These are phyloP conservation scores for Ericerus pela DNA, from an alignment of 1,140 invertebrate genomes.

Conservation along the genomic window DNA sequence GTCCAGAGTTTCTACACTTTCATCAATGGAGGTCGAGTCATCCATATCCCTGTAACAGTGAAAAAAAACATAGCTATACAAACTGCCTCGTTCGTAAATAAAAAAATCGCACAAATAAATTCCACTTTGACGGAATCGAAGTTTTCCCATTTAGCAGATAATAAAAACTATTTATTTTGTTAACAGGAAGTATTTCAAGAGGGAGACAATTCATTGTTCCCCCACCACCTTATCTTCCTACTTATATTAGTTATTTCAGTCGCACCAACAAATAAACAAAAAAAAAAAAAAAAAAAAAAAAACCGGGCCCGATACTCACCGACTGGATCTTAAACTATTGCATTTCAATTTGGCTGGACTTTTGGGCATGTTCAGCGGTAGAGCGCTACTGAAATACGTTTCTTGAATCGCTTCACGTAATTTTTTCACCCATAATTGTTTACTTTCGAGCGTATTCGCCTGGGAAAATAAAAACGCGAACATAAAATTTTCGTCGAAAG, in stretches of 20 bases:
- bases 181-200: no score
- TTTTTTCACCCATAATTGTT: conserved; percentile 90
- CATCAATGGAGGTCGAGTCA: conserved; percentile 61
- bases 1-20: conserved; percentile 66
- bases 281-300: not conserved
- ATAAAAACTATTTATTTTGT: no score
- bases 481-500: no score
- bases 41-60: conserved; percentile 60
- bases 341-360: conserved; percentile 65
- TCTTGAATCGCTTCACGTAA: conserved; percentile 90
- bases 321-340: conserved; percentile 60
- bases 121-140: no score
- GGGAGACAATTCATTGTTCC: no score
- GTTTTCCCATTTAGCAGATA: no score
- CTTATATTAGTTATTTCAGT: no score
- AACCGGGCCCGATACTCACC: conserved; percentile 32
- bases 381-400: conserved; percentile 71
- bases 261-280: no score
- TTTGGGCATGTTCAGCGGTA: conserved; percentile 55
- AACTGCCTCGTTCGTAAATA: no score
- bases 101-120: no score
- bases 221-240: no score
- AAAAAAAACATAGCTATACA: conserved; percentile 17
- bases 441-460: conserved; percentile 74
- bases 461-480: conserved; percentile 21